phyloP scores from a whole-genome alignment of 2,113 vertebrate species.

The Callospermophilus lateralis region DNA sequence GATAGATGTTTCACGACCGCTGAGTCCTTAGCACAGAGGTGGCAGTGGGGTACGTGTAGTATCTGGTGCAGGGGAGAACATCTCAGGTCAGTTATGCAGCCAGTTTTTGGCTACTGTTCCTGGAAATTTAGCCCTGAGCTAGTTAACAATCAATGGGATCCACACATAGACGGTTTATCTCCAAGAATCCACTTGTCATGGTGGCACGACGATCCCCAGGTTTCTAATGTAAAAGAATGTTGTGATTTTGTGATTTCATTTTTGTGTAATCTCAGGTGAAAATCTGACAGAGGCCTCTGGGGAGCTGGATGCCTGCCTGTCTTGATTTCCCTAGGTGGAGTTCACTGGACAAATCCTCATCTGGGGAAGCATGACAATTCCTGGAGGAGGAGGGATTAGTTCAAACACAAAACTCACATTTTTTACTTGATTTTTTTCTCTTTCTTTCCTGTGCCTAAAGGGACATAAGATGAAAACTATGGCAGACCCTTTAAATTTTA shows the following conservation, averaged over 20 bases:
- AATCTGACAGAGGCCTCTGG: not conserved
- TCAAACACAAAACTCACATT: not conserved
- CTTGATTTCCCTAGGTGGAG: not conserved
- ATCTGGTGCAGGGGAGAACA: not conserved
- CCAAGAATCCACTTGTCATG: not conserved
- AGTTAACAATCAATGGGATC: not conserved
- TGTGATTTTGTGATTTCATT: not conserved
- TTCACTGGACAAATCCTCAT: not conserved
- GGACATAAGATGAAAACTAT: not conserved
- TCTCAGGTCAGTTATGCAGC: not conserved
- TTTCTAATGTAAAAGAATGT: not conserved
- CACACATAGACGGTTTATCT: not conserved
- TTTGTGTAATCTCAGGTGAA: not conserved
- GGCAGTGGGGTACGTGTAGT: not conserved
- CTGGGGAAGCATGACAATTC: not conserved
- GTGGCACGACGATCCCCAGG: not conserved
- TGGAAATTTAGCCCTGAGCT: not conserved
- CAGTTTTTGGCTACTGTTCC: not conserved
- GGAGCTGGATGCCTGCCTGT: not conserved
- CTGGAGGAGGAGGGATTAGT: not conserved
- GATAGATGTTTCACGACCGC: not conserved
- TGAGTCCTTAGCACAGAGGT: too few species aligned
- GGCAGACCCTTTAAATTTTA: not conserved
- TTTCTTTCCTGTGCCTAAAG: not conserved
- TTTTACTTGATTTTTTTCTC: not conserved